Evolutionary conservation across 2,797 vertebrate species (phyloP).

Genomic region (Smutsia temminckii): DNA sequence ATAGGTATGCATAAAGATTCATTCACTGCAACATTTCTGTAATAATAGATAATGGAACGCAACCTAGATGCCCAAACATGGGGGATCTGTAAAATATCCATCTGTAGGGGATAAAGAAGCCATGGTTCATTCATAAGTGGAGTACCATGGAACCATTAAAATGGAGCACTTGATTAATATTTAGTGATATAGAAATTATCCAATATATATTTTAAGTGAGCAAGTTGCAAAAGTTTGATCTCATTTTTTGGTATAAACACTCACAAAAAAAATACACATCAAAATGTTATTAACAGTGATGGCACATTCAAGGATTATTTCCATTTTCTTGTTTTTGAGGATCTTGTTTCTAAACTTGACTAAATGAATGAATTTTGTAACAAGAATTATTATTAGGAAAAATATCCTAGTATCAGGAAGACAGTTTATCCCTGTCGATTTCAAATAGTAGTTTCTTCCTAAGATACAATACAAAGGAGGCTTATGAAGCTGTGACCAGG

Average conservation of each 20-base stretch:
- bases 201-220: background rate
- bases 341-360: conserved; percentile 17
- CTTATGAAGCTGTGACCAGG: background rate
- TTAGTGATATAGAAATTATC: background rate
- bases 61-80: background rate
- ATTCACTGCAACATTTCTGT: background rate
- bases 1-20: background rate
- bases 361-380: background rate
- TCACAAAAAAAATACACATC: background rate
- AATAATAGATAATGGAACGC: background rate
- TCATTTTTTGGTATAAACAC: background rate
- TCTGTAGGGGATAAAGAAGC: background rate
- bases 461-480: background rate
- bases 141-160: background rate
- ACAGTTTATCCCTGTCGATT: background rate
- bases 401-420: background rate
- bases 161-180: background rate
- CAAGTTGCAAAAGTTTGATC: background rate
- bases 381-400: background rate
- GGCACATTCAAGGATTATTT: background rate
- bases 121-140: background rate
- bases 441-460: background rate
- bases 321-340: background rate
- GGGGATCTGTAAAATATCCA: background rate
- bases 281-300: background rate